phyloP scores from a whole-genome alignment of 2,888 invertebrate species.

The Zhuqinia jingwanae region DNA sequence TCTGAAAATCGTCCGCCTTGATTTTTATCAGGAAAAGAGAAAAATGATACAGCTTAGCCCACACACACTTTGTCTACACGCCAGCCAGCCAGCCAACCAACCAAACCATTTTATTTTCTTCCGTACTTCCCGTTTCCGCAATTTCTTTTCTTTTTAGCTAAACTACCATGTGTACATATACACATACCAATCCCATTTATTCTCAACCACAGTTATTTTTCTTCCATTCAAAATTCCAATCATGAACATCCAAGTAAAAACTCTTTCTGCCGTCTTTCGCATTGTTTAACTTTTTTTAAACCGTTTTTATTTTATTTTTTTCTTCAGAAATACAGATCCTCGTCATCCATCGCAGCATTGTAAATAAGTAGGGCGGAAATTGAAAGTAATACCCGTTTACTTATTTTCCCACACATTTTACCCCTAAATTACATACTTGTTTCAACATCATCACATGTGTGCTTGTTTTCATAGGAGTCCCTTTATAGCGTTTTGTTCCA shows the following conservation, averaged over 20 bases:
- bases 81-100: not conserved
- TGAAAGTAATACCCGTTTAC: conserved; percentile 30
- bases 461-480: too few relatives aligned
- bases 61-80: not conserved
- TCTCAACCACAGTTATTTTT: not conserved
- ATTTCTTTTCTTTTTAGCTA: not conserved
- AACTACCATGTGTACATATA: not conserved
- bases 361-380: conserved; percentile 42
- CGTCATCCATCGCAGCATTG: not conserved
- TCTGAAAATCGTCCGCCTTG: not conserved
- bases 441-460: not conserved
- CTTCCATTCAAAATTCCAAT: conserved; percentile 57
- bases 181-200: too few relatives aligned
- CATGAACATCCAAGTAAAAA: conserved; percentile 20
- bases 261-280: not conserved
- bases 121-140: not conserved
- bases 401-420: conserved; percentile 1
- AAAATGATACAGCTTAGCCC: conserved; percentile 8
- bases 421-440: not conserved
- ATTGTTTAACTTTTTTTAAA: conserved; percentile 41
- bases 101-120: too few relatives aligned
- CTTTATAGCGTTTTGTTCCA: too few relatives aligned
- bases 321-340: not conserved
- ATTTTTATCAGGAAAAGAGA: conserved; percentile 4
- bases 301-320: not conserved